Evolutionary conservation across 1,140 invertebrate species (phyloP), one percentile per base, ranked within the genome.

Genomic region (Radopholus similis): DNA sequence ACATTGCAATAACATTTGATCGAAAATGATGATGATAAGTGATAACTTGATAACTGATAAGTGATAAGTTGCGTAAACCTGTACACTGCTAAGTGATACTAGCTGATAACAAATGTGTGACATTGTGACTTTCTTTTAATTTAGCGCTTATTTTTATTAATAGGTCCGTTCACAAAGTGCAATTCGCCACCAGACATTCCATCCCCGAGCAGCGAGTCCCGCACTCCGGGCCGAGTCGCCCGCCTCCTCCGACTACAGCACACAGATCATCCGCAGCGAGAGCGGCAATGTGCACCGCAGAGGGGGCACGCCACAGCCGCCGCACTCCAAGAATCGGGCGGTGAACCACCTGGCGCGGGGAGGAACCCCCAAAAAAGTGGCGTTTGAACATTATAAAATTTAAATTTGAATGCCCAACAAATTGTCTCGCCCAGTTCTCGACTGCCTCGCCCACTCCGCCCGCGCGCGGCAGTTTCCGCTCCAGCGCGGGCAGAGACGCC

Each of bases 171-270:
- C 18, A 54, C 28, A 34, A 4, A 34, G n/a, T 1, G n/a, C 15
- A 15, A 21, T 5, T 5, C 51, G 35, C 30, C n/a, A 32, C 35
- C 51, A 34, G 30, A 54, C 18, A 15, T 32, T 54, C 18, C 51
- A 54, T 47, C 26, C 56, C 57, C 9, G 53, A 47, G 26, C 67
- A 53, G 69, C 8, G 32, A 35, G 9, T 6, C 44, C 18, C 9
- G 30, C 18, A 72, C 54, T 62, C 77, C 78, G 23, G 40, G 63
- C 79, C 28, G 74, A 75, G 49, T 80, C 77, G 23, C 77, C 77
- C 8, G 77, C 73, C 15, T 78, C 77, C 11, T 80, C 77, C 8
- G 78, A 81, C 66, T 78, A 75, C 15, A 70, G 80, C n/a, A 80
- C 77, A 59, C 76, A 72, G 13, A 62, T 81, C 23, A 80, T 76